Evolutionary conservation across 2,888 invertebrate genomes (phyloP).

Genomic region (Choreutis nemorana): DNA sequence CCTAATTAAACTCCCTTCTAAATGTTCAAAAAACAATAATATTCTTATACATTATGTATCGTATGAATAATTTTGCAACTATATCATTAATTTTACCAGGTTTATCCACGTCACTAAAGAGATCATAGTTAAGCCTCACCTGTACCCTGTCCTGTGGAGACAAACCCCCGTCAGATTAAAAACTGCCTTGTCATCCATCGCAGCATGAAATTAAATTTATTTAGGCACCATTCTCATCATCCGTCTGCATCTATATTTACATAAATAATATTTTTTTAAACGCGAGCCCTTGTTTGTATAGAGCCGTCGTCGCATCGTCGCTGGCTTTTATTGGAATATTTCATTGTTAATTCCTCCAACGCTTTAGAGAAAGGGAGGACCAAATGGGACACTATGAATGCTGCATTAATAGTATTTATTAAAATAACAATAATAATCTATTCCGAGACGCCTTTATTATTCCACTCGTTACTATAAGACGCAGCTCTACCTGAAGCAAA

Average conservation of each 20-base stretch:
- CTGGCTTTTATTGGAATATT: slow-evolving; percentile 62
- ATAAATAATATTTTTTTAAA: slow-evolving; percentile 56
- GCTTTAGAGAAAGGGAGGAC: slow-evolving; percentile 37
- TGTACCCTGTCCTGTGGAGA: slow-evolving; percentile 31
- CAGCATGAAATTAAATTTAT: slow-evolving; percentile 60
- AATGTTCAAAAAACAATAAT: no score
- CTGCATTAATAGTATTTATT: slow-evolving; percentile 53
- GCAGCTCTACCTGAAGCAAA: slow-evolving; percentile 20
- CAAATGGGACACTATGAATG: slow-evolving; percentile 38
- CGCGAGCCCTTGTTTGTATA: slow-evolving; percentile 53
- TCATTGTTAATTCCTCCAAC: slow-evolving; percentile 58
- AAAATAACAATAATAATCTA: slow-evolving; percentile 51
- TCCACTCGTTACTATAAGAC: slow-evolving; percentile 15
- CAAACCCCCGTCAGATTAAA: slow-evolving; percentile 40
- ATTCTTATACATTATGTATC: no score
- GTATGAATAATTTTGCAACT: slow-evolving; percentile 5
- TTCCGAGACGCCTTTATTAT: slow-evolving; percentile 26
- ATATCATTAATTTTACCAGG: slow-evolving; percentile 11
- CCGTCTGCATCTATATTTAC: slow-evolving; percentile 51
- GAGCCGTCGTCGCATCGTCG: slow-evolving; percentile 33
- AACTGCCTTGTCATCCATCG: slow-evolving; percentile 29
- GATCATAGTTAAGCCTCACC: slow-evolving; percentile 30
- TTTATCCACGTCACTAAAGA: slow-evolving; percentile 32
- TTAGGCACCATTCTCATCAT: slow-evolving; percentile 52
- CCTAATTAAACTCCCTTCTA: no score